These are phyloP conservation scores for Portevinia maculata DNA, from an alignment of 2,888 invertebrate genomes.

Conservation along the genomic window DNA sequence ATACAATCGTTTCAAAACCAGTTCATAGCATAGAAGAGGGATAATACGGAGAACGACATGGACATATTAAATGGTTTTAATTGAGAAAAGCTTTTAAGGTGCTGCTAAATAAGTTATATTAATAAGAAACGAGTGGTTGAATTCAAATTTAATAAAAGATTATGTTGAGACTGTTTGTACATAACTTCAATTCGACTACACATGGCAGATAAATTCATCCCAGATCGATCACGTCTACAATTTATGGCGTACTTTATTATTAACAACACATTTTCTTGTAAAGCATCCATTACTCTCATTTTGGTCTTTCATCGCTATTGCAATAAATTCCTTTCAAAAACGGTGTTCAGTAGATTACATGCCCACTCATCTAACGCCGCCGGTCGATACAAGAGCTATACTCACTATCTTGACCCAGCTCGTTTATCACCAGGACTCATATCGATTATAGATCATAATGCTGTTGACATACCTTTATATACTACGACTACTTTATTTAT, in stretches of 20 bases:
- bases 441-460: constrained; percentile 52
- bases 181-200: not conserved
- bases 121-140: no score
- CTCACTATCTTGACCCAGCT: constrained; percentile 6
- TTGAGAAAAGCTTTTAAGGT: no score
- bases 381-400: constrained; percentile 7
- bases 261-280: constrained; percentile 36
- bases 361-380: constrained; percentile 2
- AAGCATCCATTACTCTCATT: constrained; percentile 17
- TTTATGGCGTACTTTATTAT: constrained; percentile 35
- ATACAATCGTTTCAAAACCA: no score
- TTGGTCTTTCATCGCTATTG: constrained; percentile 4
- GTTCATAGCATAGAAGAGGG: no score
- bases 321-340: constrained; percentile 28
- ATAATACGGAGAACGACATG: no score
- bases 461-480: no score
- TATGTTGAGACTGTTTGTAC: no score
- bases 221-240: constrained; percentile 34
- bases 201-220: no score
- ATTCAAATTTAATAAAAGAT: no score
- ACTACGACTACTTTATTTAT: no score
- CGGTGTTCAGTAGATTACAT: constrained; percentile 13
- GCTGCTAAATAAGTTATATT: no score
- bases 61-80: no score
- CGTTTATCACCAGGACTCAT: not conserved